phyloP scores from a whole-genome alignment of 2,113 vertebrate genomes.

The Solea senegalensis region DNA sequence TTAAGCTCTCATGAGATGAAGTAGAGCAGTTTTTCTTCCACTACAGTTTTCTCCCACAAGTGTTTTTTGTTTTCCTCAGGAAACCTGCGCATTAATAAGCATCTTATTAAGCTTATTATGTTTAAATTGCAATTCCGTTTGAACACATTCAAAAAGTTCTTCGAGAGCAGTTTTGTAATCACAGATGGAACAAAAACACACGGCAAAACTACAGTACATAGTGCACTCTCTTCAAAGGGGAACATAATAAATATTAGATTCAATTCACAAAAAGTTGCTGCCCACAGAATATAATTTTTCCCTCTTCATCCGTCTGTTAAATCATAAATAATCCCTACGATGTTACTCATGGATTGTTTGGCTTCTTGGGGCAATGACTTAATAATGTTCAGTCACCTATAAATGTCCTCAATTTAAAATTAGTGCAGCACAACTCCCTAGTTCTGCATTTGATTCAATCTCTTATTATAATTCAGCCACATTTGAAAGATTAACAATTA shows the following conservation, averaged over 20 bases:
- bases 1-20: not conserved
- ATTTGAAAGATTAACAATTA: slow-evolving; percentile 53
- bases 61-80: not conserved
- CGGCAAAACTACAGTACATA: not conserved
- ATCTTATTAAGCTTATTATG: no score
- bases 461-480: slow-evolving; percentile 38
- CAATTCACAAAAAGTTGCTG: slow-evolving; percentile 25
- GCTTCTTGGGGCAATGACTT: slow-evolving; percentile 30
- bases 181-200: not conserved
- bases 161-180: slow-evolving; percentile 4
- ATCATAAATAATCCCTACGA: slow-evolving; percentile 33
- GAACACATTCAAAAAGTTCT: not conserved
- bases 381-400: slow-evolving; percentile 26
- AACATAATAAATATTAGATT: slow-evolving; percentile 7
- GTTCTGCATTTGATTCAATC: slow-evolving; percentile 46
- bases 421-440: slow-evolving; percentile 37
- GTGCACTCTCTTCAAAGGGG: not conserved
- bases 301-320: slow-evolving; percentile 6
- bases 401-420: slow-evolving; percentile 35
- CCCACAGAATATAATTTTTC: slow-evolving; percentile 3
- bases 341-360: slow-evolving; percentile 34
- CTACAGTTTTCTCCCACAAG: not conserved
- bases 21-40: not conserved
- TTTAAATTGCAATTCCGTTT: no score
- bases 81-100: not conserved